Conservation (phyloP, 2,113 vertebrate species). For the Vidua macroura region DNA sequence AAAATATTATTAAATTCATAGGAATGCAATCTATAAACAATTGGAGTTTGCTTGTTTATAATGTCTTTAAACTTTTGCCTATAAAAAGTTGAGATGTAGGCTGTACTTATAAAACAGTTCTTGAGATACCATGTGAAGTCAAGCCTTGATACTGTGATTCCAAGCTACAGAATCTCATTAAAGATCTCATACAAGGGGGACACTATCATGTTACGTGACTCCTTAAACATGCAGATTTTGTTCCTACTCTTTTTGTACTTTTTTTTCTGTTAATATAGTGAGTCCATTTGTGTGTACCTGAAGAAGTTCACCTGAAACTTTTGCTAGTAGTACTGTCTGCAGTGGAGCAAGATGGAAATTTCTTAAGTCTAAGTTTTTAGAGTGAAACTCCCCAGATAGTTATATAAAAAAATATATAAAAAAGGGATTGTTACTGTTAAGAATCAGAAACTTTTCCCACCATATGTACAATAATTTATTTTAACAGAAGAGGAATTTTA, state of each 20-base stretch:
- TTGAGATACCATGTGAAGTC: background rate
- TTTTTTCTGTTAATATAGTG: background rate
- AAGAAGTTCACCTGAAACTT: background rate
- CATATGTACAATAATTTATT: background rate
- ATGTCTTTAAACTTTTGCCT: background rate
- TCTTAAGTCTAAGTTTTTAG: background rate
- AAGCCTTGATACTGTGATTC: background rate
- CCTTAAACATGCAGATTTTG: background rate
- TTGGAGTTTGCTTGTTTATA: background rate
- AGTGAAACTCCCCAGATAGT: background rate
- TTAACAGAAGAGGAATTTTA: background rate
- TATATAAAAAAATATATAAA: background rate
- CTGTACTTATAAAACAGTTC: background rate
- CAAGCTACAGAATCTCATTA: background rate
- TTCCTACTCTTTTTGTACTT: background rate
- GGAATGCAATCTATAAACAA: background rate
- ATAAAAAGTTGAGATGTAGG: background rate
- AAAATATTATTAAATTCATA: background rate
- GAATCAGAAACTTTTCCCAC: background rate
- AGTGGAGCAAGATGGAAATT: background rate
- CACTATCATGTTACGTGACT: fast-evolving
- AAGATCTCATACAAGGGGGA: background rate
- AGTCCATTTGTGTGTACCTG: background rate
- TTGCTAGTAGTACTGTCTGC: background rate
- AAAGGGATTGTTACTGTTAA: background rate